These are phyloP conservation scores for Anoura caudifer DNA, from an alignment of 2,113 vertebrate genomes.

Conservation along the genomic window DNA sequence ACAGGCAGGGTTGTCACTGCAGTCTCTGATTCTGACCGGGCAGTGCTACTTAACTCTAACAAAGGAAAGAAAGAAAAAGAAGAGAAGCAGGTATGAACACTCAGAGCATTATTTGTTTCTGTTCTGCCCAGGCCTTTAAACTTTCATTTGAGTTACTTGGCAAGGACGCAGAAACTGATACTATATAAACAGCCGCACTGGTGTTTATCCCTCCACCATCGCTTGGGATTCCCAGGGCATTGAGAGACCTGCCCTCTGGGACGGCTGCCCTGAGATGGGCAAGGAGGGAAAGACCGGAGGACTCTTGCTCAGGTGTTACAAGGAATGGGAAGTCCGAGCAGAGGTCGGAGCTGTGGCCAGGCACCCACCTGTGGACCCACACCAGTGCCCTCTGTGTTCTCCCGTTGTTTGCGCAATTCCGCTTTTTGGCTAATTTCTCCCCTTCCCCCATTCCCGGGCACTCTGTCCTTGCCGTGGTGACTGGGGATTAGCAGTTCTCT, in stretches of 20 bases:
- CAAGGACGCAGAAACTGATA: not conserved
- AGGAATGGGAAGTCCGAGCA: not conserved
- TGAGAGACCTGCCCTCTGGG: conserved; percentile 8
- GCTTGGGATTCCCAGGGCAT: not conserved
- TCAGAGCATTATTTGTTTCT: not conserved
- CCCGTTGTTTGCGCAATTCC: not conserved
- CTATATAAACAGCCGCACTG: not conserved
- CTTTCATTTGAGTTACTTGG: conserved; percentile 12
- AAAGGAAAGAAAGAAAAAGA: not conserved
- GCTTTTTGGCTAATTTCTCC: not conserved
- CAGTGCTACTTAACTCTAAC: not conserved
- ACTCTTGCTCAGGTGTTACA: not conserved
- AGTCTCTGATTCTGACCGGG: not conserved
- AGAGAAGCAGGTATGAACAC: not conserved
- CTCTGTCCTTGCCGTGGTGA: not conserved
- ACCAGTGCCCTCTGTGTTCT: not conserved
- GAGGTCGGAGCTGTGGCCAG: not conserved
- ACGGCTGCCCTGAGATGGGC: not conserved
- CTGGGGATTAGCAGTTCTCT: not conserved
- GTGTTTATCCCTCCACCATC: conserved; percentile 4
- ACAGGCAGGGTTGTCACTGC: not conserved
- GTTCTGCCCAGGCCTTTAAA: not conserved
- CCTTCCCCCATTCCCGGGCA: not conserved
- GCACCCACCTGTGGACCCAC: not conserved
- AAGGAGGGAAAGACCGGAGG: not conserved